Percentiles rank a stretch among this genome's conserved stretches.
These are phyloP conservation scores for Mesoclemmys tuberculata DNA, from an alignment of 2,113 vertebrate genomes.

Conservation along the genomic window DNA sequence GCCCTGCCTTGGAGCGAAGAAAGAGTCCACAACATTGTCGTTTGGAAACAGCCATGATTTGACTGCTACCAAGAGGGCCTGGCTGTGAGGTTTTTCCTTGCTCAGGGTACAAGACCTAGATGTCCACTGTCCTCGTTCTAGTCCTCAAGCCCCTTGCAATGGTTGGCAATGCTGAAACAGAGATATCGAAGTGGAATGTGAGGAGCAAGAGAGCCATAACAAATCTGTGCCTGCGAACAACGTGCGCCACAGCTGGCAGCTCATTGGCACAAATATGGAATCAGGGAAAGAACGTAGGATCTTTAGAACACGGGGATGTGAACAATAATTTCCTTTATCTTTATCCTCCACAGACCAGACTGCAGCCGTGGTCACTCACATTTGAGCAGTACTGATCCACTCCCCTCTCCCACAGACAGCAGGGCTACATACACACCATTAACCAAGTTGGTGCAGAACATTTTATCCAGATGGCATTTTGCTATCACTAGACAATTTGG, in stretches of 20 bases:
- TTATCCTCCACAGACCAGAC: background rate
- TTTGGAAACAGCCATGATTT: background rate
- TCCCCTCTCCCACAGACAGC: background rate
- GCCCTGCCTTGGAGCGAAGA: background rate
- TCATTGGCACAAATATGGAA: background rate
- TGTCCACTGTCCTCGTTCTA: background rate
- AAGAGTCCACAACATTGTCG: background rate
- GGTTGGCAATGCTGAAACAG: background rate
- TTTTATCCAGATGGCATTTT: background rate
- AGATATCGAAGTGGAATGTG: background rate
- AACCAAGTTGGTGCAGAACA: background rate
- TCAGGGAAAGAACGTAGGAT: background rate
- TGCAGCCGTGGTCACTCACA: background rate
- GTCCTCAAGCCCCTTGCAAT: background rate
- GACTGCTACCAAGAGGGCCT: background rate
- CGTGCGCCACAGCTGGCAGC: background rate
- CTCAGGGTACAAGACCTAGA: background rate
- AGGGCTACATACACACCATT: background rate
- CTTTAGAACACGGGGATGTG: background rate
- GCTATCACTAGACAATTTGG: background rate
- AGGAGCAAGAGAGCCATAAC: background rate
- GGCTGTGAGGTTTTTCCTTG: background rate
- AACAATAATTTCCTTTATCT: background rate
- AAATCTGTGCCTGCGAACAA: background rate
- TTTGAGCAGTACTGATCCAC: background rate